Evolutionary conservation across 2,113 vertebrate species (phyloP).

Genomic region (Alligator mississippiensis): DNA sequence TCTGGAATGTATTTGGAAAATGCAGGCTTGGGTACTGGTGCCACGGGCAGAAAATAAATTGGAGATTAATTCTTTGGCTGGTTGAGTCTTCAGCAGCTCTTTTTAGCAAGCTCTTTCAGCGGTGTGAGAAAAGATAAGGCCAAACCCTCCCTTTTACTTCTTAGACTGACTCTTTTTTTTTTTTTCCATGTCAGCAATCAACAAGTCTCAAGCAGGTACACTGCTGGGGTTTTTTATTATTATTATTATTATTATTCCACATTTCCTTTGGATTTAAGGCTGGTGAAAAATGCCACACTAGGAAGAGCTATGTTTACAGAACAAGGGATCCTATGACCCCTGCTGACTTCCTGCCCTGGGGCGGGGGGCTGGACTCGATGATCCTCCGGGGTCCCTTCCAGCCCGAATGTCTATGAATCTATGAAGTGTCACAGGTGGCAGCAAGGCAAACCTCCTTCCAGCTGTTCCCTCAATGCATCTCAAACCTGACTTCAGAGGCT

Average conservation of each 20-base stretch:
- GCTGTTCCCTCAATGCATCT: not conserved
- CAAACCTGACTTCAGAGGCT: not conserved
- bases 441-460: fast-evolving
- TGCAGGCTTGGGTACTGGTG: not conserved
- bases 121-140: not conserved
- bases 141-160: not conserved
- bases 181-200: not conserved
- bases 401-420: too few species aligned
- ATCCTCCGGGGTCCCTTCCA: too few species aligned
- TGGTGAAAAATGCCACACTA: not conserved
- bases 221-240: not conserved
- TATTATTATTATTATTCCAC: not conserved
- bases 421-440: not conserved
- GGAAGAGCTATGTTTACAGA: not conserved
- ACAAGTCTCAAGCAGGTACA: not conserved
- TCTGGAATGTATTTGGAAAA: not conserved
- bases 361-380: too few species aligned
- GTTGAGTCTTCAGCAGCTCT: not conserved
- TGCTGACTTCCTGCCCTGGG: too few species aligned
- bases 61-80: slow-evolving; percentile 4
- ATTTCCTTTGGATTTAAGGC: fast-evolving
- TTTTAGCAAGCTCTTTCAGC: not conserved
- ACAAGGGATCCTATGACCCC: too few species aligned
- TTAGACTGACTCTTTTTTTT: not conserved
- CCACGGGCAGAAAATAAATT: not conserved